A percentile compares a stretch with the other conserved stretches of the same genome.
Evolutionary conservation across 1,140 invertebrate genomes (phyloP).

Genomic region (Drosophila oshimai): DNA sequence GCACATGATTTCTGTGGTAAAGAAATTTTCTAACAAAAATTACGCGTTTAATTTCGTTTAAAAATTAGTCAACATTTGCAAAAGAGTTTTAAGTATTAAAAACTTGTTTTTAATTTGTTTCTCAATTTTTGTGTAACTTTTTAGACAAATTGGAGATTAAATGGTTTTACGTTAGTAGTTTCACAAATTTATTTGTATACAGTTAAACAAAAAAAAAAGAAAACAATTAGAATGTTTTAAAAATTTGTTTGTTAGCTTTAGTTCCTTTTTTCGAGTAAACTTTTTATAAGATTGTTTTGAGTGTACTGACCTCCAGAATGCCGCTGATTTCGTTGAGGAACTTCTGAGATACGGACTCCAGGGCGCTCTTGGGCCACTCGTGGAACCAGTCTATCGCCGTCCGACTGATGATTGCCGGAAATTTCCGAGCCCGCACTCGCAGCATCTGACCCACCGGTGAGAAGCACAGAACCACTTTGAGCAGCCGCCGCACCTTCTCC

Average conservation of each 20-base stretch:
- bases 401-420: constrained; percentile 96
- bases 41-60: no score
- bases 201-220: no score
- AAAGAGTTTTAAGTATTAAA: no score
- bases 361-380: constrained; percentile 96
- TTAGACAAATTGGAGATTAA: no score
- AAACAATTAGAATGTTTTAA: neutral
- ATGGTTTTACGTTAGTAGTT: no score
- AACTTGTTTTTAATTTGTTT: no score
- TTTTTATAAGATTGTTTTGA: neutral
- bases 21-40: no score
- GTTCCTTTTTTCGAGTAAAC: neutral
- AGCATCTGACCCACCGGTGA: constrained; percentile 95
- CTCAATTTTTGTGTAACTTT: no score
- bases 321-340: constrained; percentile 91
- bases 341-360: constrained; percentile 93
- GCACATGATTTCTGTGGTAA: no score
- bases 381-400: constrained; percentile 98
- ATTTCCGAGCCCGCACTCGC: constrained; percentile 93
- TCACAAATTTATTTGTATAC: no score
- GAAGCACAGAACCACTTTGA: constrained; percentile 93
- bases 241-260: no score
- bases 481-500: constrained; percentile 90
- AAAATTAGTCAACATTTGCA: no score
- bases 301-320: constrained; percentile 85